These are phyloP conservation scores for Cerastis rubricosa DNA, from an alignment of 2,888 invertebrate genomes.

Conservation along the genomic window DNA sequence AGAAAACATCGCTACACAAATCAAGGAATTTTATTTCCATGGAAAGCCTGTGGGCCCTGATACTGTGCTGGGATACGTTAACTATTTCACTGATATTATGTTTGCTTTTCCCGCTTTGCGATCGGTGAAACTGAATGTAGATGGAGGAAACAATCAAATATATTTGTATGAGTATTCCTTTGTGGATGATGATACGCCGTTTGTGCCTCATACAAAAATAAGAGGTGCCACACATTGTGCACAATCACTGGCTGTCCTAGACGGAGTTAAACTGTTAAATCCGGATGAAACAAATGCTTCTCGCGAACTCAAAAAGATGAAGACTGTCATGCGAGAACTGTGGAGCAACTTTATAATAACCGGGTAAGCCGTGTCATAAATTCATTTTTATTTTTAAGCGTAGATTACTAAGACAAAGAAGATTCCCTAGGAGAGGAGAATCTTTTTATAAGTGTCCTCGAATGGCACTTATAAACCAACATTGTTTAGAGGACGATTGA, in stretches of 20 bases:
- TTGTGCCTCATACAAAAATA: no score
- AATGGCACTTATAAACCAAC: background rate
- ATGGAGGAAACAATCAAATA: background rate
- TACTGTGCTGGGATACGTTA: no score
- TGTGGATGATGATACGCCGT: background rate
- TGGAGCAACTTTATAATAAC: background rate
- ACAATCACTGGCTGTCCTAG: background rate
- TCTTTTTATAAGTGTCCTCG: background rate
- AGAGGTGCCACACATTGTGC: background rate
- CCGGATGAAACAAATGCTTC: background rate
- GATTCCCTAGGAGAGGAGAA: no score
- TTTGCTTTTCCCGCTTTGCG: slow-evolving; percentile 66
- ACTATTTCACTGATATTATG: slow-evolving; percentile 33
- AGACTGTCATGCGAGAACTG: background rate
- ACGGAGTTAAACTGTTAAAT: background rate
- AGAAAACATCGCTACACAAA: no score
- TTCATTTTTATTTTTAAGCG: no score
- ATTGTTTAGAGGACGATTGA: background rate
- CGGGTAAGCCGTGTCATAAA: background rate
- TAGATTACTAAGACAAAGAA: background rate
- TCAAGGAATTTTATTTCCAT: no score
- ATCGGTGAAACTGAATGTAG: no score
- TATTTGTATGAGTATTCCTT: background rate
- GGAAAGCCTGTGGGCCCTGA: slow-evolving; percentile 11
- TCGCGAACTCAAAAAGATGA: background rate